Percentiles rank a stretch among this genome's conserved stretches.
Evolutionary conservation across 2,888 invertebrate genomes (phyloP).

Genomic region (Litoditis marina): DNA sequence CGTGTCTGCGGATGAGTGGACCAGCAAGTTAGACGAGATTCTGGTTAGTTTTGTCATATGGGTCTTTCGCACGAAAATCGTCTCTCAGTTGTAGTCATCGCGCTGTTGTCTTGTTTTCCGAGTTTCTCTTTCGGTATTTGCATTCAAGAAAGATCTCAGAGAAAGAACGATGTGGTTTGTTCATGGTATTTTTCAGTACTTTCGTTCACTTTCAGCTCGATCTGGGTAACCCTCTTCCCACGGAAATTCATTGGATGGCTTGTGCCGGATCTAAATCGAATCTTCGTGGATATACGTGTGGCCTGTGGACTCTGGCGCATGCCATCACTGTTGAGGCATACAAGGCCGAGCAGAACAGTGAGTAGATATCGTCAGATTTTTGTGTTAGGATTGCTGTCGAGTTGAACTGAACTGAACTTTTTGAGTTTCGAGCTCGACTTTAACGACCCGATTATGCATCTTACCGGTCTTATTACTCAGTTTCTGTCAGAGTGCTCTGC

Average conservation of each 20-base stretch:
- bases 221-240: constrained; percentile 58
- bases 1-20: constrained; percentile 63
- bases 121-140: background rate
- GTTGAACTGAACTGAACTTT: too few relatives aligned
- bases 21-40: constrained; percentile 59
- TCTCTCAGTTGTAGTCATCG: background rate
- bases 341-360: constrained; percentile 61
- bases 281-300: constrained; percentile 80
- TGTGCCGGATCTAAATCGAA: constrained; percentile 77
- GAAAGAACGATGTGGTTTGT: too few relatives aligned
- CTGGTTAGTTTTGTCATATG: constrained; percentile 62
- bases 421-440: too few relatives aligned
- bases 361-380: constrained; percentile 14
- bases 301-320: constrained; percentile 91
- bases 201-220: constrained; percentile 30
- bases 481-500: too few relatives aligned
- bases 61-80: too few relatives aligned
- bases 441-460: too few relatives aligned
- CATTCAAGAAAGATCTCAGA: too few relatives aligned
- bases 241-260: constrained; percentile 70
- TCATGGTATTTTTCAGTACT: background rate
- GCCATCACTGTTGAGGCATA: constrained; percentile 78
- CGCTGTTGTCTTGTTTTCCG: background rate
- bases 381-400: too few relatives aligned
- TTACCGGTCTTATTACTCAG: too few relatives aligned